A percentile compares a stretch with the other conserved stretches of the same genome.
Conservation (phyloP, 2,888 invertebrate species). For the Meiosimyza decipiens region DNA sequence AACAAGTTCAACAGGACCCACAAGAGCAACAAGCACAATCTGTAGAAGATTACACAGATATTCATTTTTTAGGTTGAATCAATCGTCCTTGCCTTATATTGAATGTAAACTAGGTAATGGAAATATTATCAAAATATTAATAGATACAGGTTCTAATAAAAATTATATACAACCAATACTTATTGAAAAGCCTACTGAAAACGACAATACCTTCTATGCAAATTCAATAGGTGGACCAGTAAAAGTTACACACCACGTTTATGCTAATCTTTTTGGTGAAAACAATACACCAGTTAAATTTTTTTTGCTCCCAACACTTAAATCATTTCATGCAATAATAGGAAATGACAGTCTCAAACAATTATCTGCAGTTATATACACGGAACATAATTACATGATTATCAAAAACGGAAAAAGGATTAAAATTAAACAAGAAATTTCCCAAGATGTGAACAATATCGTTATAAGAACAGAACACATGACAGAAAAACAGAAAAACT, state of each 20-base stretch:
- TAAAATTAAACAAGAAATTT: constrained; percentile 14
- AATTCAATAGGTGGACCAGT: constrained; percentile 17
- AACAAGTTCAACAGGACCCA: not conserved
- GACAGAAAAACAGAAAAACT: constrained; percentile 1
- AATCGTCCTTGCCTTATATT: constrained; percentile 1
- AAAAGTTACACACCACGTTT: constrained; percentile 4
- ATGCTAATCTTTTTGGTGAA: constrained; percentile 26
- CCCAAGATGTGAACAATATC: constrained; percentile 26
- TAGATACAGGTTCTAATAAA: constrained; percentile 7
- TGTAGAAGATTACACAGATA: not conserved
- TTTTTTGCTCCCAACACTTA: constrained; percentile 27
- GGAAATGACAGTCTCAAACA: constrained; percentile 25
- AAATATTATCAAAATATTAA: not conserved
- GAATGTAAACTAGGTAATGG: not conserved
- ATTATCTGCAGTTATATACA: constrained; percentile 21
- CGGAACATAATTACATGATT: constrained; percentile 10
- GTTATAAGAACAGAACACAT: constrained; percentile 15
- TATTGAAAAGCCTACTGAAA: too few relatives aligned
- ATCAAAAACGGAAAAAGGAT: not conserved
- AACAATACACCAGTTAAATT: constrained; percentile 20
- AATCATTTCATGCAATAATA: constrained; percentile 28
- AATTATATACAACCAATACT: too few relatives aligned
- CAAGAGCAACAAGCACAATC: too few relatives aligned
- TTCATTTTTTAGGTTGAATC: constrained; percentile 7
- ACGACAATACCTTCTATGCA: constrained; percentile 18